Percentiles rank a stretch among this genome's conserved stretches.
Conservation (phyloP, 2,888 invertebrate species). For the Philaethria dido region DNA sequence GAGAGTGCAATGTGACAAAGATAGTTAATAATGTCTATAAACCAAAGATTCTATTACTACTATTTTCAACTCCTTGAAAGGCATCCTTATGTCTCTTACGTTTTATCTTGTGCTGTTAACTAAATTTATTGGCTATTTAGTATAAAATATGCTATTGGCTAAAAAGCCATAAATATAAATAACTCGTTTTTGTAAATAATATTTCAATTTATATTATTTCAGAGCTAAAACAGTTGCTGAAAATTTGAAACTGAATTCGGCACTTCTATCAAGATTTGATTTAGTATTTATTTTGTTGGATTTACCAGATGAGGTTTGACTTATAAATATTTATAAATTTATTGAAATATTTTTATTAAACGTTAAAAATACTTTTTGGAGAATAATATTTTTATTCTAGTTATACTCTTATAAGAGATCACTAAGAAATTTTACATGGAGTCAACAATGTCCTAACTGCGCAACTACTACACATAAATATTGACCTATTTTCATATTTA, state of each 20-base stretch:
- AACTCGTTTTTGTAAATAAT: background rate
- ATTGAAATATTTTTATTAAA: background rate
- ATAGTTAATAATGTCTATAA: no score
- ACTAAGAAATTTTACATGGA: background rate
- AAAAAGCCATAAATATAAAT: background rate
- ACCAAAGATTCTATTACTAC: no score
- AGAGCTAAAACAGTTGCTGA: constrained; percentile 93
- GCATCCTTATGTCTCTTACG: no score
- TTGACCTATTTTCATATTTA: background rate
- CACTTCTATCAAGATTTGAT: constrained; percentile 96
- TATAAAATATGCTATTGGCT: background rate
- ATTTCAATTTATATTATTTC: constrained; percentile 46
- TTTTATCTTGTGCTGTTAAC: no score
- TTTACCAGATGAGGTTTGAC: constrained; percentile 88
- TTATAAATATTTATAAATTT: no score
- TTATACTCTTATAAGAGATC: no score
- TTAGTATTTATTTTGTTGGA: constrained; percentile 95
- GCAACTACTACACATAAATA: no score
- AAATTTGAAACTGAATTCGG: constrained; percentile 93
- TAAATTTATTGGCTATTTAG: no score
- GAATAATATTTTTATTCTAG: no score
- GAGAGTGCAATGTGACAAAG: no score
- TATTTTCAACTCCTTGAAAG: no score
- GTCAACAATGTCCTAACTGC: background rate
- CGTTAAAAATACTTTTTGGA: no score